Evolutionary conservation across 2,113 vertebrate species (phyloP).

Genomic region (Ifrita kowaldi): DNA sequence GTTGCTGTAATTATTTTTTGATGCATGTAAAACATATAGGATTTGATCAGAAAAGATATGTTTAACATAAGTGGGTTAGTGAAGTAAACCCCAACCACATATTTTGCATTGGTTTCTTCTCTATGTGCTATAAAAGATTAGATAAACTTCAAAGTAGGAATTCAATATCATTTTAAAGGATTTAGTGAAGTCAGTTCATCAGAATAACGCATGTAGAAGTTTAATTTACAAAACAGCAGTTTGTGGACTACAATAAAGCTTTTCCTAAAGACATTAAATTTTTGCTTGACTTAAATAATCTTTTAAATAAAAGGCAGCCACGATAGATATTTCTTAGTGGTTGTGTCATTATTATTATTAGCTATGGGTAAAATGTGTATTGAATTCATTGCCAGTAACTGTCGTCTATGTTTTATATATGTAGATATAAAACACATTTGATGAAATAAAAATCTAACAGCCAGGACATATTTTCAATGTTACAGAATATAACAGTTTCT

Average conservation of each 20-base stretch:
- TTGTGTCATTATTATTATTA: slow-evolving; percentile 16
- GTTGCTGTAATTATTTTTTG: slow-evolving; percentile 63
- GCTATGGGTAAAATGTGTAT: neutral
- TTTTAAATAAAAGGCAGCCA: slow-evolving; percentile 19
- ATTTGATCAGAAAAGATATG: slow-evolving; percentile 45
- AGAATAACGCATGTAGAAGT: slow-evolving; percentile 14
- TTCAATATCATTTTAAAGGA: slow-evolving; percentile 20
- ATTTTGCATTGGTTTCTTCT: neutral
- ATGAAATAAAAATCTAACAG: neutral
- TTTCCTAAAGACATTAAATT: slow-evolving; percentile 1
- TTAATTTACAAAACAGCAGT: slow-evolving; percentile 41
- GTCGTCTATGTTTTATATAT: neutral
- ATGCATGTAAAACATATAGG: slow-evolving; percentile 47
- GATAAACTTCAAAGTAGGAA: slow-evolving; percentile 31
- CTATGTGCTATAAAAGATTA: neutral
- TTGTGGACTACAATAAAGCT: neutral
- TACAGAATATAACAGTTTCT: neutral
- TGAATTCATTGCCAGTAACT: neutral
- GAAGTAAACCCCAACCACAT: slow-evolving; percentile 28
- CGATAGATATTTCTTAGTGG: neutral
- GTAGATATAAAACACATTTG: neutral
- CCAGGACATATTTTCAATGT: neutral
- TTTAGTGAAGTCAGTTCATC: neutral
- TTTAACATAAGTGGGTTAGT: slow-evolving; percentile 45
- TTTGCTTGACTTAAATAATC: slow-evolving; percentile 1